These are phyloP conservation scores for Onychorhynchus coronatus DNA, from an alignment of 2,113 vertebrate genomes.

Conservation along the genomic window DNA sequence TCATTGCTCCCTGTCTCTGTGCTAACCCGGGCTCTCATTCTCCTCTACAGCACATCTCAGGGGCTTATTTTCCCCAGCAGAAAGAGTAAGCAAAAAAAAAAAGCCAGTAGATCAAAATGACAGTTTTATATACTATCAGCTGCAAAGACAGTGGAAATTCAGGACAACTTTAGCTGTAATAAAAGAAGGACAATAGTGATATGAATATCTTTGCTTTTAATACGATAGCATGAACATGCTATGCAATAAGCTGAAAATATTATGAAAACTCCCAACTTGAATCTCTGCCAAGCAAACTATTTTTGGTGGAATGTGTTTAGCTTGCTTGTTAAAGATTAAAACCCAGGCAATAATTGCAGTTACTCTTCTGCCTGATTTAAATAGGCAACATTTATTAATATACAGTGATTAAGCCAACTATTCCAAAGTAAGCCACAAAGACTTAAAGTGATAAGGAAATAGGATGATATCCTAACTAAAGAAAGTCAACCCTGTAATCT, in stretches of 20 bases:
- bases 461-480: neutral
- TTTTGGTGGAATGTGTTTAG: neutral
- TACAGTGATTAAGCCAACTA: neutral
- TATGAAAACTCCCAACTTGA: neutral
- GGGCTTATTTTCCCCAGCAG: neutral
- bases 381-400: neutral
- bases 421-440: neutral
- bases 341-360: neutral
- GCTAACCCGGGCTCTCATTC: neutral
- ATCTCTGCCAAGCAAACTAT: neutral
- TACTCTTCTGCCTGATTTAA: neutral
- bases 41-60: neutral
- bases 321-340: constrained; percentile 13
- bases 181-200: neutral
- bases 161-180: neutral
- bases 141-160: constrained; percentile 14
- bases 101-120: neutral
- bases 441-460: neutral
- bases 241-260: constrained; percentile 10
- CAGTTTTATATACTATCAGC: neutral
- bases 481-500: neutral
- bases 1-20: neutral
- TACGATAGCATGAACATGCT: neutral
- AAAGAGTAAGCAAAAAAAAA: neutral
- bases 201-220: neutral